Base-by-base conservation (phyloP, 1,140 invertebrate genomes). In the Mactra quadrangularis region DNA sequence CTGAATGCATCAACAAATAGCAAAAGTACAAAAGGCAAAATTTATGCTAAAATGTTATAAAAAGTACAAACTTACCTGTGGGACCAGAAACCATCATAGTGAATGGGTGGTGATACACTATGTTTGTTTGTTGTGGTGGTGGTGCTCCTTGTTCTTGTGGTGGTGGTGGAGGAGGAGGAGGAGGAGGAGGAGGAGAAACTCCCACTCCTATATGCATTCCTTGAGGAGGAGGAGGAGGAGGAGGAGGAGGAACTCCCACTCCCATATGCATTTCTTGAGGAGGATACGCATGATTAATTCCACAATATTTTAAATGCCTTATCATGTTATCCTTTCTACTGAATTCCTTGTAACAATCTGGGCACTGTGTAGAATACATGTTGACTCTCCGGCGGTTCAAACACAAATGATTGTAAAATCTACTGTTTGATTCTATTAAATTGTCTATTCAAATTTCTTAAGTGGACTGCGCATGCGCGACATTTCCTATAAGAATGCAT, bases 31-130 rank as follows among this genome's bases (percentile, higher is more conserved):
- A 68, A 64, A 64, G 4, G 9, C 31, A 17, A n/a, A n/a, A n/a
- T n/a, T n/a, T n/a, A n/a, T n/a, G 17, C 13, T n/a, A n/a, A 38
- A 64, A 64, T 11, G 25, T 27, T 57, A 57, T 27, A 7, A 57
- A 27, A 27, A 57, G 22, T n/a, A n/a, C n/a, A n/a, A n/a, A n/a
- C n/a, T 11, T 66, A 66, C 62, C 62, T 45, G 70, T 76, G 2
- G 72, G 72, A 3, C 57, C 72, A 17, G 72, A 76, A n/a, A 76
- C 31, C 35, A 60, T 76, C 55, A 62, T 62, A 19, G 72, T 76
- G 45, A 76, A 76, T 7, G 72, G 72, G 31, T 76, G 72, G 1
- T 60, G 22, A 41, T 60, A 55, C 7, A 76, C 38, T 29, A 31
- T 19, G 66, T 52, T 25, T 68, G 13, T n/a, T 47, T 29, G 25